Percentiles rank a stretch among this genome's conserved stretches.
Conservation (phyloP, 53 echinoderm and acorn worm genomes). For the Luidia sarsii region DNA sequence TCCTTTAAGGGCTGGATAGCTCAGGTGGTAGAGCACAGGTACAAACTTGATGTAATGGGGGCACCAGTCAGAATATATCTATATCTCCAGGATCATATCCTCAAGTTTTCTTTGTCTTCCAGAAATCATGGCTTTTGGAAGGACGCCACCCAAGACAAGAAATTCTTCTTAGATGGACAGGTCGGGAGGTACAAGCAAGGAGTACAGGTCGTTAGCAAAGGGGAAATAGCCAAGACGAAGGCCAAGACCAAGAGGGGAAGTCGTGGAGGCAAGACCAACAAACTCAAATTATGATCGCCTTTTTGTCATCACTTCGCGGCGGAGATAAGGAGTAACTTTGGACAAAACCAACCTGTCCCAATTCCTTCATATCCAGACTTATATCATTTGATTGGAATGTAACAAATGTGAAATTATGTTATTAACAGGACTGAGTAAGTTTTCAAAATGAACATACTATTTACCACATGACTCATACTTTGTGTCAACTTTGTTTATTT, state of each 20-base stretch:
- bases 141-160: conserved; percentile 72
- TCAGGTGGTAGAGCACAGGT: too few relatives aligned
- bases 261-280: conserved; percentile 1
- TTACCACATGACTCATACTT: too few relatives aligned
- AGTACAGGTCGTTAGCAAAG: conserved; percentile 79
- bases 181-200: conserved; percentile 83
- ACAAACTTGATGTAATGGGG: too few relatives aligned
- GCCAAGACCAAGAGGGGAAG: conserved; percentile 41
- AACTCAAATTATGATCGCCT: conserved; percentile 39
- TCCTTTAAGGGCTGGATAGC: too few relatives aligned
- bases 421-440: too few relatives aligned
- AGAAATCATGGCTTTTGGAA: conserved; percentile 92
- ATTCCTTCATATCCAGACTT: neutral
- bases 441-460: too few relatives aligned
- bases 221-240: conserved; percentile 47
- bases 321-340: too few relatives aligned
- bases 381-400: too few relatives aligned
- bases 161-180: conserved; percentile 82
- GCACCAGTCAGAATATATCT: too few relatives aligned
- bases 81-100: neutral
- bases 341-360: neutral
- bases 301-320: too few relatives aligned
- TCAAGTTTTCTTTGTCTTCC: neutral
- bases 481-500: too few relatives aligned
- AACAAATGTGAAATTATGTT: too few relatives aligned